Percentiles rank a stretch among this genome's conserved stretches.
phyloP scores from a whole-genome alignment of 1,140 invertebrate genomes.

The Penaeus chinensis region DNA sequence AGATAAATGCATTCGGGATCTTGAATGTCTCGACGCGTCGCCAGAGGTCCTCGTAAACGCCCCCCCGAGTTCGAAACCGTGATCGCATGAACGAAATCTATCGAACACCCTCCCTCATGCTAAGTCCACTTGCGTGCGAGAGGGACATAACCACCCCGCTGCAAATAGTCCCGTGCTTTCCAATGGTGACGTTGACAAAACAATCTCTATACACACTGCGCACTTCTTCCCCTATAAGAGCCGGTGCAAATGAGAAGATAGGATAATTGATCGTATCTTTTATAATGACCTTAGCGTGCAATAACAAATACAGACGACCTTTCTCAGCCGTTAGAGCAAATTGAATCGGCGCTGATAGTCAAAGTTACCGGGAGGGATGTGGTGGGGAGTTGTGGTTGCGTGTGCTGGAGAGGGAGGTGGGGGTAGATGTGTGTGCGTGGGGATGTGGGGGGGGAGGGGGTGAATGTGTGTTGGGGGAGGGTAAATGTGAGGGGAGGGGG shows the following conservation, averaged over 20 bases:
- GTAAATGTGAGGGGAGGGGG: no score
- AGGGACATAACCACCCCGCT: constrained; percentile 31
- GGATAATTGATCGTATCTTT: constrained; percentile 60
- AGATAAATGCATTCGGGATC: no score
- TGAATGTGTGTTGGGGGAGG: no score
- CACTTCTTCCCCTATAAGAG: neutral
- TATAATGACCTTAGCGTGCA: constrained; percentile 57
- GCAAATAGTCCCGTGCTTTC: constrained; percentile 30
- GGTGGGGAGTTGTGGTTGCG: neutral
- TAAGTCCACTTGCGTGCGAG: constrained; percentile 42
- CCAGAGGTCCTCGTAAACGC: constrained; percentile 24
- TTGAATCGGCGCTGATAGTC: constrained; percentile 54
- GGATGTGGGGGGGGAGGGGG: neutral
- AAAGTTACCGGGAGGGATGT: constrained; percentile 24
- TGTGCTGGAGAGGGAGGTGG: neutral
- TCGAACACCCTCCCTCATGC: constrained; percentile 52
- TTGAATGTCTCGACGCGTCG: no score
- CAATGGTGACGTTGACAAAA: neutral
- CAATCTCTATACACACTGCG: neutral
- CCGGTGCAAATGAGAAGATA: constrained; percentile 45
- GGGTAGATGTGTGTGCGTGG: neutral
- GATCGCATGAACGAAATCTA: constrained; percentile 12
- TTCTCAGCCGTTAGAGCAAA: constrained; percentile 52
- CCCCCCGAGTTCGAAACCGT: constrained; percentile 24
- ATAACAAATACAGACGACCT: constrained; percentile 57